Base-by-base conservation (phyloP, 2,797 vertebrate species). In the Diceros bicornis region DNA sequence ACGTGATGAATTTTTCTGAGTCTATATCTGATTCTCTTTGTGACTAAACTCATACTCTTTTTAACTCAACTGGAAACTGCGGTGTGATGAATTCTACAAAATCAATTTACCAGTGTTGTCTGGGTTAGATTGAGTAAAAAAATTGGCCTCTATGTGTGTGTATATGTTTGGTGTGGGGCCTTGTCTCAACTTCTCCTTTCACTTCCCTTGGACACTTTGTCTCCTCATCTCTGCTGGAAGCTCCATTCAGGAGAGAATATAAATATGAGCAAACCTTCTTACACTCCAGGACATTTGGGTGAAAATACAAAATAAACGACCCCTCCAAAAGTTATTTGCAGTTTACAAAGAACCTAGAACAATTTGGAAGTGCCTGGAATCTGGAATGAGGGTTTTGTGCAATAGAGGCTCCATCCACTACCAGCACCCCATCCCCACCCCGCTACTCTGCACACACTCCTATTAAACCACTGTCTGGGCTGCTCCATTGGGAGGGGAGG, bases 391-490 rank as follows among this genome's bases (percentile, higher is more conserved):
- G 18, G 13, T 88, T 78, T 66, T 88, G 18, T 41, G 8, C 18
- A 34, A n/a, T 16, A 81, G 23, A 81, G 10, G 12, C 5, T 52
- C 7, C 4, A 27, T 18, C 3, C 7, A 41, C 50, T 68, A 34
- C 3, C 41, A 41, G 41, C 41, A 4, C 41, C 41, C 4, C 1
- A 0, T 6, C 41, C 10, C 47, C 47, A 1, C 47, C 47, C 14
- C 50, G 0, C 14, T 14, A 4, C 14, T 4, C 14, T 3, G 4
- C 16, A 64, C 12, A 23, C 17, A n/a, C 8, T 4, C 17, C n/a
- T 37, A 17, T 29, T 41, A 50, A 72, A 12, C 29, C 32, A 29
- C 8, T 18, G 0, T 4, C 17, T 4, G 41, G 11, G 20, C 32
- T 32, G 4, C 27, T 52, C 4, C 34, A 14, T 2, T 4, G 32